A percentile compares a stretch with the other conserved stretches of the same genome.
These are phyloP conservation scores for Calephelis nemesis DNA, from an alignment of 1,140 invertebrate species.

Conservation along the genomic window DNA sequence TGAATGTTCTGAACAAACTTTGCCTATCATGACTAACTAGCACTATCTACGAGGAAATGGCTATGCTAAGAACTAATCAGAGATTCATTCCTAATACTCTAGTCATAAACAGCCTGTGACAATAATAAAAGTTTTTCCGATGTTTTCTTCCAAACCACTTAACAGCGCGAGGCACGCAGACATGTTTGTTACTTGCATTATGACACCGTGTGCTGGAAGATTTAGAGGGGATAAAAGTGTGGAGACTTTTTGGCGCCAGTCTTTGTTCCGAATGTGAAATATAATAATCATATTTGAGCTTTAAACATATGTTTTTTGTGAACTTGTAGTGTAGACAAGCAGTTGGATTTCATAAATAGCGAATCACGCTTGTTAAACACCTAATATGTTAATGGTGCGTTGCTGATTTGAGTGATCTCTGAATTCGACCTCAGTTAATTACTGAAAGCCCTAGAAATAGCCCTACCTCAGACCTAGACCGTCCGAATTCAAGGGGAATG, in stretches of 20 bases:
- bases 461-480: too few relatives aligned
- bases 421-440: too few relatives aligned
- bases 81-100: conserved; percentile 47
- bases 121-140: conserved; percentile 77
- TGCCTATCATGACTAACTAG: neutral
- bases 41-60: neutral
- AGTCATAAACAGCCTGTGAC: conserved; percentile 55
- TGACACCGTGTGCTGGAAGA: conserved; percentile 74
- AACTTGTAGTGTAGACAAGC: too few relatives aligned
- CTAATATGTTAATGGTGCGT: too few relatives aligned
- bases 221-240: conserved; percentile 73
- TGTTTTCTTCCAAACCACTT: conserved; percentile 79
- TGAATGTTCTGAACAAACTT: neutral
- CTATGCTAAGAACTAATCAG: conserved; percentile 7
- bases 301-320: neutral
- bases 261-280: conserved; percentile 37
- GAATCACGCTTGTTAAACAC: too few relatives aligned
- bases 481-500: too few relatives aligned
- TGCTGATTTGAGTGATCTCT: too few relatives aligned
- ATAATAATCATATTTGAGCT: neutral
- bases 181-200: conserved; percentile 78
- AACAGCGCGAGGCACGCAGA: conserved; percentile 76
- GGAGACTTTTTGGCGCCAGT: conserved; percentile 66
- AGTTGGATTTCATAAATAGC: too few relatives aligned
- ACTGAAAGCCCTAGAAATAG: too few relatives aligned